Conservation (phyloP, 2,888 invertebrate genomes). For the Polylopha cassiicola region DNA sequence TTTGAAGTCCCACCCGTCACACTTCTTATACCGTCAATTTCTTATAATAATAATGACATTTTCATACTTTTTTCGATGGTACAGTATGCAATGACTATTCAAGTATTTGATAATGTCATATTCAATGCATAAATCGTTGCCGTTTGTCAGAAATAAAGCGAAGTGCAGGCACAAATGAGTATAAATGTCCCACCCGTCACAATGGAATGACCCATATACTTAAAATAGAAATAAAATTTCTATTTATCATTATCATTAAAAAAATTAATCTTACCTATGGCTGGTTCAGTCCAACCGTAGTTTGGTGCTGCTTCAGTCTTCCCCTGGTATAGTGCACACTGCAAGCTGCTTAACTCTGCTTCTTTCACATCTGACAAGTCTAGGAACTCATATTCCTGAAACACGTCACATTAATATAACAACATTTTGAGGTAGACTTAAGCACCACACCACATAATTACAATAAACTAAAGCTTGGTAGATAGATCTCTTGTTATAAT, state of each 20-base stretch:
- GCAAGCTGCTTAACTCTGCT: conserved; percentile 80
- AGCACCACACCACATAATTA: conserved; percentile 15
- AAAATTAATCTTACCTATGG: conserved; percentile 46
- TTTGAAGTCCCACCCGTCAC: no score
- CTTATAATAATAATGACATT: no score
- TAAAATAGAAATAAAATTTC: conserved; percentile 4
- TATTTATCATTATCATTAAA: background rate
- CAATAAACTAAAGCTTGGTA: no score
- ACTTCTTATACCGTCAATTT: no score
- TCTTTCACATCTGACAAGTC: conserved; percentile 85
- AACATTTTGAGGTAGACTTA: conserved; percentile 20
- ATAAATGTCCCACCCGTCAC: no score
- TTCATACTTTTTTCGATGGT: no score
- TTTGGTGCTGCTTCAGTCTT: conserved; percentile 42
- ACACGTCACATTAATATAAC: conserved; percentile 51
- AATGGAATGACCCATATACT: background rate
- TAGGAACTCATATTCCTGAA: conserved; percentile 83
- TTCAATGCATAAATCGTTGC: no score
- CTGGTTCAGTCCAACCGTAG: conserved; percentile 53
- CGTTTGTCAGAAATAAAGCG: no score
- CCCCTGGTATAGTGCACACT: conserved; percentile 76
- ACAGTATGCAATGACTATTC: no score
- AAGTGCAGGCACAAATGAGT: no score
- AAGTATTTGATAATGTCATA: no score
- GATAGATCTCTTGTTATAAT: no score